A percentile compares a stretch with the other conserved stretches of the same genome.
Evolutionary conservation across 2,797 vertebrate species (phyloP).

Genomic region (Clarias platycephalus): DNA sequence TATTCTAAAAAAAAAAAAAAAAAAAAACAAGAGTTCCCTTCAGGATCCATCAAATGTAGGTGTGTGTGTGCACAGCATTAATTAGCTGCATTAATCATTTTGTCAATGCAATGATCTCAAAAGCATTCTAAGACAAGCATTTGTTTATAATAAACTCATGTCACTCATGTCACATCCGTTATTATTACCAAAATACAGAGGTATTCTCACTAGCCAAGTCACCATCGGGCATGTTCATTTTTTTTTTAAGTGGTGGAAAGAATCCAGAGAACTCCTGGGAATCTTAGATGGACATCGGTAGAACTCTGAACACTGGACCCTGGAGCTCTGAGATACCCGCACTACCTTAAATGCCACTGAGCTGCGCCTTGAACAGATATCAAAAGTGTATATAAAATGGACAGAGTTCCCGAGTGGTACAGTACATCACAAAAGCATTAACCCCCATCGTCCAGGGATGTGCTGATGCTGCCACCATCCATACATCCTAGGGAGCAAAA

Average conservation of each 20-base stretch:
- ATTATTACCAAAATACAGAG: not conserved
- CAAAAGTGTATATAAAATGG: not conserved
- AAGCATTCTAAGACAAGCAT: not conserved
- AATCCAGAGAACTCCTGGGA: not conserved
- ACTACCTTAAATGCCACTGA: not conserved
- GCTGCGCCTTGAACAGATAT: not conserved
- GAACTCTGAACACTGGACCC: not conserved
- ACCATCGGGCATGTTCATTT: not conserved
- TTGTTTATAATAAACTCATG: not conserved
- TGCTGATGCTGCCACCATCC: too few species aligned
- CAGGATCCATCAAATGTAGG: not conserved
- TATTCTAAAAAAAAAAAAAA: not conserved
- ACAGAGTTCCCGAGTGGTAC: too few species aligned
- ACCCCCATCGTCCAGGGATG: too few species aligned
- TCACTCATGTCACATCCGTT: too few species aligned
- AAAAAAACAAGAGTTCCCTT: too few species aligned
- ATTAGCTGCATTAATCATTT: not conserved
- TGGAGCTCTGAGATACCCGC: not conserved
- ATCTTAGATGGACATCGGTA: not conserved
- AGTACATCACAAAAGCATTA: too few species aligned
- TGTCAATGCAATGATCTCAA: not conserved
- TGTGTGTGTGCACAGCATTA: not conserved
- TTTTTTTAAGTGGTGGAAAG: too few species aligned
- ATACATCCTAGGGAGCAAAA: too few species aligned
- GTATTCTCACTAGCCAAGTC: not conserved